Conservation (phyloP, 1,140 invertebrate species). For the Drosophila arizonae region DNA sequence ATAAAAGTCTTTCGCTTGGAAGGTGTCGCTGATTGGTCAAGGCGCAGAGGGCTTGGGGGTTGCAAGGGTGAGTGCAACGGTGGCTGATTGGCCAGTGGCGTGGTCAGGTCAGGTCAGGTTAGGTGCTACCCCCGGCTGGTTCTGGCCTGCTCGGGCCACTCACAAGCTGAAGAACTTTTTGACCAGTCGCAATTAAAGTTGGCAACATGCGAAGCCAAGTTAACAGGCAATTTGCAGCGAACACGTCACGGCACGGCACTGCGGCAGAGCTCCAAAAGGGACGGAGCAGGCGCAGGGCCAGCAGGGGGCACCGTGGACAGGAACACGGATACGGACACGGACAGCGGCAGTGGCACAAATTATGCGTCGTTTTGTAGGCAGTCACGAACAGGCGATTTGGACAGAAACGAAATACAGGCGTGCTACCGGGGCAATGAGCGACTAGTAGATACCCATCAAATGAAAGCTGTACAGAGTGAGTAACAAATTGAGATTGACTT, state of each 20-base stretch:
- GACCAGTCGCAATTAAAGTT: slow-evolving; percentile 73
- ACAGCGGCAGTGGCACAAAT: slow-evolving; percentile 73
- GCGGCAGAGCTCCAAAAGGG: slow-evolving; percentile 57
- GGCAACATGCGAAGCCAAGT: slow-evolving; percentile 40
- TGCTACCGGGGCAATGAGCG: background rate
- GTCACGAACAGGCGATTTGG: slow-evolving; percentile 76
- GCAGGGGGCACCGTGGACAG: slow-evolving; percentile 17
- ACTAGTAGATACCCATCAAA: background rate
- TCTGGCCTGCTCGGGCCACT: slow-evolving; percentile 13
- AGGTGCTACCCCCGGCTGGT: slow-evolving; percentile 12
- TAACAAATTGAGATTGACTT: no score
- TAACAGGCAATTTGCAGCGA: slow-evolving; percentile 58
- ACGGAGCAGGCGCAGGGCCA: background rate
- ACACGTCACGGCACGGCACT: slow-evolving; percentile 72
- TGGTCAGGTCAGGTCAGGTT: slow-evolving; percentile 15
- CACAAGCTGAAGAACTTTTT: slow-evolving; percentile 50
- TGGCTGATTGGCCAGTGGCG: slow-evolving; percentile 14
- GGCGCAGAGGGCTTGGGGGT: background rate
- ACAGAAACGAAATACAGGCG: slow-evolving; percentile 18
- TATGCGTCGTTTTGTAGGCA: slow-evolving; percentile 74
- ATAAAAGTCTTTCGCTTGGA: no score
- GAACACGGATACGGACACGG: slow-evolving; percentile 51
- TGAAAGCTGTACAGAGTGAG: background rate
- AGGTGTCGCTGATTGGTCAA: slow-evolving; percentile 21
- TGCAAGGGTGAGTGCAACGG: background rate